phyloP scores from a whole-genome alignment of 2,797 vertebrate species.

The Zenarchopterus dispar region DNA sequence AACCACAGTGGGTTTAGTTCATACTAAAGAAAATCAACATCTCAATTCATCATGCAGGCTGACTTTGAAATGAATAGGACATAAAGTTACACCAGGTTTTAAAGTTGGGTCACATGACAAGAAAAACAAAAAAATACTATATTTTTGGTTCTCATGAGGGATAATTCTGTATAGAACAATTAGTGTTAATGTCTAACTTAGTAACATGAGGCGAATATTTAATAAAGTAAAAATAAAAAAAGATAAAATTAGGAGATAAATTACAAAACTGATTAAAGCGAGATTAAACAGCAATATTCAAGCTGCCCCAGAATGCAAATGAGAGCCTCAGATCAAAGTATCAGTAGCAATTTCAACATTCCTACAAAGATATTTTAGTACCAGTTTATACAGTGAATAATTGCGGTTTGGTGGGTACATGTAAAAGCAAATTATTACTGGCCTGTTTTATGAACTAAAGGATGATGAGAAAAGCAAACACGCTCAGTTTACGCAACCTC shows the following conservation, averaged over 20 bases:
- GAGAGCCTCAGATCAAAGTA: slow-evolving; percentile 18
- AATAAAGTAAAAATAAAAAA: not conserved
- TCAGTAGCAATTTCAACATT: not conserved
- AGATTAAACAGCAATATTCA: slow-evolving; percentile 16
- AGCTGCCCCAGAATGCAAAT: slow-evolving; percentile 19
- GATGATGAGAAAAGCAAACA: slow-evolving; percentile 13
- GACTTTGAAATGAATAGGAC: slow-evolving; percentile 1
- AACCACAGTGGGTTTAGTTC: too few relatives aligned
- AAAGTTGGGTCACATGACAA: slow-evolving; percentile 7
- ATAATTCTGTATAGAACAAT: not conserved
- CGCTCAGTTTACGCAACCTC: slow-evolving; percentile 12
- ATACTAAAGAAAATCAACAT: too few relatives aligned
- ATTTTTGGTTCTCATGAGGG: not conserved
- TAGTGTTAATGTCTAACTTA: not conserved
- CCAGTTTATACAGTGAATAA: slow-evolving; percentile 29
- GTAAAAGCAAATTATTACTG: slow-evolving; percentile 32
- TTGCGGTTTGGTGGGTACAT: slow-evolving; percentile 42
- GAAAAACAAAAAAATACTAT: not conserved
- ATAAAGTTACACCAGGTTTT: not conserved
- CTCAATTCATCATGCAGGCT: not conserved
- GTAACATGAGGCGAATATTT: not conserved
- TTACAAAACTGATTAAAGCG: slow-evolving; percentile 1
- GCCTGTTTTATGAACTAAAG: slow-evolving; percentile 25
- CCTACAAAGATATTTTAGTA: too few relatives aligned
- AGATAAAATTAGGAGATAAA: not conserved